Conservation (phyloP, 2,113 vertebrate species). For the Pomatostomus ruficeps region DNA sequence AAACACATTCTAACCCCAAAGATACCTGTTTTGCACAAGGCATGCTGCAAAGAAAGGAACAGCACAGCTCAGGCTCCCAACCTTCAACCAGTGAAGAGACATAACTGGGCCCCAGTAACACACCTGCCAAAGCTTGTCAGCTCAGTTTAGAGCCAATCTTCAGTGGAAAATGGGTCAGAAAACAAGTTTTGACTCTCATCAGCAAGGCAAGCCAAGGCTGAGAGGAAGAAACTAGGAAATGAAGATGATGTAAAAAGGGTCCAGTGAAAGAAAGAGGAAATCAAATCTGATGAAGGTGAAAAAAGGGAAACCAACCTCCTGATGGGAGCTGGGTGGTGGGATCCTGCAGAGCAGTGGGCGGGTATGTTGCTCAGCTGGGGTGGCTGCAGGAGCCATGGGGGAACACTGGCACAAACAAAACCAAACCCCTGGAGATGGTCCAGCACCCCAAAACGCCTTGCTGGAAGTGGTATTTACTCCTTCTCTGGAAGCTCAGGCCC, state of each 20-base stretch:
- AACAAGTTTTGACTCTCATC: background rate
- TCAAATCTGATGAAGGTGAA: background rate
- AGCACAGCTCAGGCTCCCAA: background rate
- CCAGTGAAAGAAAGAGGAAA: background rate
- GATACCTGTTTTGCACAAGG: background rate
- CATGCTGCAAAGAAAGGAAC: background rate
- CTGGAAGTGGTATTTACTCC: background rate
- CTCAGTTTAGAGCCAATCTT: background rate
- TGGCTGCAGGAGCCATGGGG: rapidly evolving
- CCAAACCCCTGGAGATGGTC: background rate
- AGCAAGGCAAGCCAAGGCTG: background rate
- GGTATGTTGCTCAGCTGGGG: rapidly evolving
- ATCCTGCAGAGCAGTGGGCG: background rate
- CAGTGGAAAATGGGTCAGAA: background rate
- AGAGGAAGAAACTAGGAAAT: background rate
- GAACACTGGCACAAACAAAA: background rate
- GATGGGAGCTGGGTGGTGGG: background rate
- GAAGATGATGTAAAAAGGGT: background rate
- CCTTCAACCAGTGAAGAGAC: background rate
- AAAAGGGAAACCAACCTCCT: background rate
- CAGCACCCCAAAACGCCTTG: background rate
- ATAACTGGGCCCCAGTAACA: background rate
- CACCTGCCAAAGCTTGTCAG: background rate
- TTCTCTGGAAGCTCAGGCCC: background rate
- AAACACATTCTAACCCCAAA: background rate